A percentile compares a stretch with the other conserved stretches of the same genome.
Evolutionary conservation across 2,888 invertebrate genomes (phyloP).

Genomic region (Myathropa florea): DNA sequence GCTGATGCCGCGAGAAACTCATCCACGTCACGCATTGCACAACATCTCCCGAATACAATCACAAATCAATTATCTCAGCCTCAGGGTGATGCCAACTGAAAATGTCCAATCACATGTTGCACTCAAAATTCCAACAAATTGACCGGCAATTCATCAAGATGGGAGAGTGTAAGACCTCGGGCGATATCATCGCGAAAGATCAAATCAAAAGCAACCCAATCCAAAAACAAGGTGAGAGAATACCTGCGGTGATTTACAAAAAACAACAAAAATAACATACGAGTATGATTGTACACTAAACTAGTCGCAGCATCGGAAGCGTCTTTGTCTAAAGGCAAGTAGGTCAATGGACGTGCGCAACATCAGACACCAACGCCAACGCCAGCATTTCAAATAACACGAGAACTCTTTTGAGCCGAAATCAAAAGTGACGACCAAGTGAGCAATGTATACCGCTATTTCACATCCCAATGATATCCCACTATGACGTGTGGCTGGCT

Average conservation of each 20-base stretch:
- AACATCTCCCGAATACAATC: constrained; percentile 22
- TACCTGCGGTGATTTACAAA: not conserved
- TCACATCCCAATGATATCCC: constrained; percentile 21
- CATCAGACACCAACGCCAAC: constrained; percentile 18
- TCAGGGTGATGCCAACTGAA: constrained; percentile 22
- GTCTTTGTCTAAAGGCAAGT: constrained; percentile 23
- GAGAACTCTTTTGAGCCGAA: constrained; percentile 43
- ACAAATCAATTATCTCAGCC: constrained; percentile 46
- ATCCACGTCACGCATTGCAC: constrained; percentile 23
- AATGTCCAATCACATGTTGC: constrained; percentile 3
- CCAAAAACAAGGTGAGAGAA: not conserved
- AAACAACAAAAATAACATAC: too few species aligned
- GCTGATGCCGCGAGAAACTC: not conserved
- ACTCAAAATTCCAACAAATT: constrained; percentile 41
- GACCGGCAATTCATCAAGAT: constrained; percentile 14
- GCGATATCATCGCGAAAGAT: constrained; percentile 22
- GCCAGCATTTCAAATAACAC: constrained; percentile 10
- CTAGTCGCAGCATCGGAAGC: not conserved
- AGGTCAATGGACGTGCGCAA: constrained; percentile 49
- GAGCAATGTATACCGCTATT: constrained; percentile 43
- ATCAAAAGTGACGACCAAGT: constrained; percentile 45
- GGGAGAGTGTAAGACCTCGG: constrained; percentile 31
- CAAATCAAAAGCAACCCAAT: not conserved
- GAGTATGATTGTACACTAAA: too few species aligned
- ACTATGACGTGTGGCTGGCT: not conserved